These are phyloP conservation scores for Trachythela sp. DNA, from an alignment of 64 coral and sea anemone species.

Conservation along the genomic window DNA sequence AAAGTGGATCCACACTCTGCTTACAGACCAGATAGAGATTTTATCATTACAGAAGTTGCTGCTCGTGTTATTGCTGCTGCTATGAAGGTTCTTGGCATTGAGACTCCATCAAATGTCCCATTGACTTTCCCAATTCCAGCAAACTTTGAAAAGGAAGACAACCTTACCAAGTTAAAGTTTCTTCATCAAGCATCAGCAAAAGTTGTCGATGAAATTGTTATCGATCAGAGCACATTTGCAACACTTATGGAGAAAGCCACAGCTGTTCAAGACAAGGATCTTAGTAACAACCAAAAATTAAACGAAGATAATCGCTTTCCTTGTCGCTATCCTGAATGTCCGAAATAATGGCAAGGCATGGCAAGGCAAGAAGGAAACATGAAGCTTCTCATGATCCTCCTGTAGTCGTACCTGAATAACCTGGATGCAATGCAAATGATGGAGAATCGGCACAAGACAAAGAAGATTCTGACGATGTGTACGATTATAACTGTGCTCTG, in stretches of 20 bases:
- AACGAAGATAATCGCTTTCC: slow-evolving; percentile 24
- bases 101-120: background rate
- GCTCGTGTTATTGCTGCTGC: background rate
- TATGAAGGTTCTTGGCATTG: background rate
- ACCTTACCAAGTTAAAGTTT: background rate
- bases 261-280: slow-evolving; percentile 2
- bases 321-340: slow-evolving; percentile 6
- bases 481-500: slow-evolving; percentile 43
- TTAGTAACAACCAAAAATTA: background rate
- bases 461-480: slow-evolving; percentile 40
- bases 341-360: background rate
- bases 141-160: background rate
- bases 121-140: too few species aligned
- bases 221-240: background rate
- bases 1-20: background rate
- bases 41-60: background rate
- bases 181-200: slow-evolving; percentile 24
- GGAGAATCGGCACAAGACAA: background rate
- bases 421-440: background rate
- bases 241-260: slow-evolving; percentile 9
- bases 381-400: background rate
- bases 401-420: background rate
- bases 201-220: slow-evolving; percentile 34
- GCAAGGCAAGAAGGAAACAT: slow-evolving; percentile 11
- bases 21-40: background rate